Base-by-base conservation (phyloP, 2,888 invertebrate genomes). In the Autographa gamma region DNA sequence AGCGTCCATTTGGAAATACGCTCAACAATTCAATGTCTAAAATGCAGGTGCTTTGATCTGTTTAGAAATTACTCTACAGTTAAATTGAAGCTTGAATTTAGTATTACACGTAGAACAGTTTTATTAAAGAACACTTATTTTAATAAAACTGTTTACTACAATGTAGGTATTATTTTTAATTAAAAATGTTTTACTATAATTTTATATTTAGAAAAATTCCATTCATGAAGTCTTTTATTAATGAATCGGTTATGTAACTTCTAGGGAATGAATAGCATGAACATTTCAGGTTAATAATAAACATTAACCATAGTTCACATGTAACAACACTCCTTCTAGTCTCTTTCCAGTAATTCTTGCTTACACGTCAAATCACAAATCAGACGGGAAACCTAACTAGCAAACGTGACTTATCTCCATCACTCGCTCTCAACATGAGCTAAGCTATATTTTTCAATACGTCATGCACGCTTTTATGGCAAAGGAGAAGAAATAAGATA, bases 361-460 rank as follows among this genome's bases (percentile, higher is more conserved):
- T 52, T 13, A 34, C 34, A 18, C 54, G n/a, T 34, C 18, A 18
- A n/a, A 52, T 32, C 31, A 48, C 48, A 62, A 48, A 43, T 32
- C 3, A 54, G 52, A 63, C 52, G 32, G 32, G 43, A 43, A 60
- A 67, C 60, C 31, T 38, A 19, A 41, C 32, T 19, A 56, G 60
- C 34, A 66, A 69, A 76, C 79, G 81, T 81, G 84, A 69, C 73
- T 79, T 79, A 81, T 81, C 84, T 48, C 71, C 69, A 84, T 84
- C 79, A 66, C 65, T 62, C 52, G 66, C 66, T 79, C 73, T 81
- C 66, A 63, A 34, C 48, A 54, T 48, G 66, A 73, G 72, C 41
- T 66, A 43, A 66, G 61, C 64, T 52, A 48, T 76, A 64, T 61
- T 69, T 81, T 78, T 72, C 73, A 66, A 76, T 79, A 79, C 59